Base-by-base conservation (phyloP, 2,113 vertebrate genomes). In the Passer montanus region DNA sequence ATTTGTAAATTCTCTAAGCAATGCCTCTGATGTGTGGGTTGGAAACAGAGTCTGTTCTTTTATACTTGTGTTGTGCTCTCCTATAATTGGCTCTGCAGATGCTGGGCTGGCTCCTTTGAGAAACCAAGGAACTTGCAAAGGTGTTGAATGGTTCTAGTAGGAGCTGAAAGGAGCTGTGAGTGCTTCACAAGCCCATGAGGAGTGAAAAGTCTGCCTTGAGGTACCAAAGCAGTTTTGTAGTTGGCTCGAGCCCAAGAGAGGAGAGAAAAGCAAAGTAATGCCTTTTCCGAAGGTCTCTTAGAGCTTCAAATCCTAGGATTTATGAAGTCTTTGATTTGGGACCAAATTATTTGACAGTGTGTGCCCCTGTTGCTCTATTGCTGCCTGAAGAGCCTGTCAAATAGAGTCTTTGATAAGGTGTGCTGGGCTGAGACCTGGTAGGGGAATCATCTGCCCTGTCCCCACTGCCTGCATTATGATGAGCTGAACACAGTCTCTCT, bases 101-200 rank as follows among this genome's bases (percentile, higher is more conserved):
- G 83, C 75, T 94, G 35, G 43, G 10, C 79, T 79, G 43, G 19
- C 39, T 95, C 64, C 46, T 92, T 22, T 67, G 79, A 64, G 79
- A 77, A 85, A 74, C 55, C 64, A 81, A 84, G 79, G 67, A 86
- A 43, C 55, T 66, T 92, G 41, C 35, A 85, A 90, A 91, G 84
- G 81, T 94, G 62, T 95, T 37, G 62, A 87, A 87, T 67, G 44
- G 39, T 77, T 94, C 50, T 80, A 92, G 50, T 63, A 49, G 55
- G 79, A 90, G 78, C 59, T 88, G 94, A 88, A 93, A 90, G 85
- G 72, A 96, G 33, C 50, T 77, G 35, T 67, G 87, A 87, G 76
- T 67, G 44, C 88, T 91, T 94, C 83, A 80, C 47, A 84, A 83
- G 56, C 24, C 94, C 64, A 9, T 33, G 39, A 77, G 72, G 82